Percentiles rank a stretch among this genome's conserved stretches.
phyloP scores from a whole-genome alignment of 2,888 invertebrate species.

The Geotrupes spiniger region DNA sequence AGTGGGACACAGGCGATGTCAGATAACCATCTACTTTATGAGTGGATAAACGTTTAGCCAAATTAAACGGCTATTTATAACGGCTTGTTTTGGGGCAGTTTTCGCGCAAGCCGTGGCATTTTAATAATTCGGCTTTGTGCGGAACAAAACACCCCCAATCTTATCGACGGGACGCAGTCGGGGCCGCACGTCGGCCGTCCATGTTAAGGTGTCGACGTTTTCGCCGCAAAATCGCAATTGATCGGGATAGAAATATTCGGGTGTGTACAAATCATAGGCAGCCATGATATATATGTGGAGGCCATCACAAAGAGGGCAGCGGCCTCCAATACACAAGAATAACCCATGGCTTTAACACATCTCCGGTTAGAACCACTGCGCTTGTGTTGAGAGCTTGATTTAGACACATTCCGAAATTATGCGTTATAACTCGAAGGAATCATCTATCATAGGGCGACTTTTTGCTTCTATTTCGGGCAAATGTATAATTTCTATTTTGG shows the following conservation, averaged over 20 bases:
- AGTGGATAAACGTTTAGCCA: slow-evolving; percentile 48
- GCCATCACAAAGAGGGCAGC: slow-evolving; percentile 51
- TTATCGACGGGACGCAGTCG: not conserved
- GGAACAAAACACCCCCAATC: not conserved
- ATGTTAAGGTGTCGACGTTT: not conserved
- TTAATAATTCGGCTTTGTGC: slow-evolving; percentile 17
- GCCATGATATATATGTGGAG: slow-evolving; percentile 48
- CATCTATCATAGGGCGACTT: no score
- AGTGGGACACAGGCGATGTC: slow-evolving; percentile 42
- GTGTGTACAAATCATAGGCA: slow-evolving; percentile 29
- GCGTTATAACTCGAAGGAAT: no score
- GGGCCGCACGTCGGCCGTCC: not conserved
- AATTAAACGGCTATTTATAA: slow-evolving; percentile 46
- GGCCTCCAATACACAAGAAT: slow-evolving; percentile 42
- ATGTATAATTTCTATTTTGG: no score
- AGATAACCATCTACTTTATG: slow-evolving; percentile 50
- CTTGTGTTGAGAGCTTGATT: slow-evolving; percentile 23
- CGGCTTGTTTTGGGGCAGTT: slow-evolving; percentile 32
- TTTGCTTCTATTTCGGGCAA: no score
- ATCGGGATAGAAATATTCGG: slow-evolving; percentile 18
- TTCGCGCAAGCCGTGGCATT: slow-evolving; percentile 22
- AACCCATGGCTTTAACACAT: slow-evolving; percentile 43
- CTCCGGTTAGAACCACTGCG: slow-evolving; percentile 32
- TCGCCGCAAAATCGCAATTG: slow-evolving; percentile 5
- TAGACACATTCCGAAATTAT: slow-evolving; percentile 15